Evolutionary conservation across 2,888 invertebrate genomes (phyloP), one percentile per base, ranked within the genome.

Genomic region (Xylocampa areola): DNA sequence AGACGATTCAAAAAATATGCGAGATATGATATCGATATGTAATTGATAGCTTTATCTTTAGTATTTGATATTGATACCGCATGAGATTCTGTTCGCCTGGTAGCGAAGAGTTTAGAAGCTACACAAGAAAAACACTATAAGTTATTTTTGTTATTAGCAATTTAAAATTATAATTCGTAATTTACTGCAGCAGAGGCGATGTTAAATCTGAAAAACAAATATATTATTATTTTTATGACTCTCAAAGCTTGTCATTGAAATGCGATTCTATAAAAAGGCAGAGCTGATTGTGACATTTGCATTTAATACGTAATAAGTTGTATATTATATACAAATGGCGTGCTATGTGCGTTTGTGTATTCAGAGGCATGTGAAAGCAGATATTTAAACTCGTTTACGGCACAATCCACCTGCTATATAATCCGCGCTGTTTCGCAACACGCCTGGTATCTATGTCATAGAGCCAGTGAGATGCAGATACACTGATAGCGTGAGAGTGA

Each of bases 361-460:
- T 81, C 84, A 77, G 69, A 80, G 80, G 79, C 81, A 89, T 87
- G 91, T 92, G 92, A 92, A 92, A 93, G 92, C 91, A 89, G 90
- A 89, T 90, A 90, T 88, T 90, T 90, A 88, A 93, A 93, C 92
- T 88, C 84, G 92, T 93, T 93, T 89, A 85, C 87, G 82, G 87
- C 87, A 88, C 91, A 90, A 92, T 90, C 91, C 92, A 94, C 94
- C 91, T 93, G 94, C 91, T 90, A 91, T 92, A 91, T 93, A 93
- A 93, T 94, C 93, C 91, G 94, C 92, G 91, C 76, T 90, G 89
- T 94, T 94, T 94, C 93, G 92, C 94, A 93, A 94, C 87, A 83
- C 77, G 57, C 81, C 82, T 85, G 86, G 91, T 92, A 93, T 92
- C 89, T 93, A 90, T 94, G 94, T 92, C 94, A 93, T 79, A 81